These are phyloP conservation scores for Drosophila nigromelanica DNA, from an alignment of 1,140 invertebrate genomes.

Conservation along the genomic window DNA sequence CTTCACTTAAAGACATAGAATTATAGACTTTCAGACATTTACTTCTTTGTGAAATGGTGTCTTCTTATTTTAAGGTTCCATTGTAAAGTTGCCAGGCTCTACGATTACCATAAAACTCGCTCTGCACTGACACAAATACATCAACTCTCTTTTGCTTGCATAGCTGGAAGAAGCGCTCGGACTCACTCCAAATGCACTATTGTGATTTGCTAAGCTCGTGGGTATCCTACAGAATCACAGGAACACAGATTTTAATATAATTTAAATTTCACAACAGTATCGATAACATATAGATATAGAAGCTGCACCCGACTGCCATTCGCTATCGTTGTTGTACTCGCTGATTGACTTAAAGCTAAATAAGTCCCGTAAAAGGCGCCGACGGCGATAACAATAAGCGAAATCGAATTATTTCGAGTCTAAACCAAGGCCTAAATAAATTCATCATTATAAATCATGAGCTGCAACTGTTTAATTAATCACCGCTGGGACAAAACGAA, in stretches of 20 bases:
- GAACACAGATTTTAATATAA: constrained; percentile 4
- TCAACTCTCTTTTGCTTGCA: too few relatives aligned
- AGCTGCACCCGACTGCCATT: background rate
- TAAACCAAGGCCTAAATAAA: constrained; percentile 72
- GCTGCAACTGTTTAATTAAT: constrained; percentile 68
- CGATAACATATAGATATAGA: background rate
- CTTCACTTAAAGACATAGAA: background rate
- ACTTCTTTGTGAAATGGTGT: background rate
- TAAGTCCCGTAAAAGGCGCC: constrained; percentile 33
- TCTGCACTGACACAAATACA: too few relatives aligned
- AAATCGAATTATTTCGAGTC: constrained; percentile 29
- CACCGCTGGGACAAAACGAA: constrained; percentile 60
- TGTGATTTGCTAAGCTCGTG: too few relatives aligned
- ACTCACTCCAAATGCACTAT: too few relatives aligned
- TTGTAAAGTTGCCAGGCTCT: background rate
- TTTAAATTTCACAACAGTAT: constrained; percentile 19
- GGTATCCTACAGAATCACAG: too few relatives aligned
- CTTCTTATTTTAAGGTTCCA: background rate
- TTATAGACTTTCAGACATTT: too few relatives aligned
- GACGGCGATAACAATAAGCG: constrained; percentile 21
- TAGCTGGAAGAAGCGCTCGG: too few relatives aligned
- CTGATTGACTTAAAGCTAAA: constrained; percentile 40
- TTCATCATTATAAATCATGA: constrained; percentile 83
- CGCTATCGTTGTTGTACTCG: background rate
- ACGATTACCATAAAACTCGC: too few relatives aligned